Base-by-base conservation (phyloP, 2,888 invertebrate species). In the Prosopocoilus inquinatus region DNA sequence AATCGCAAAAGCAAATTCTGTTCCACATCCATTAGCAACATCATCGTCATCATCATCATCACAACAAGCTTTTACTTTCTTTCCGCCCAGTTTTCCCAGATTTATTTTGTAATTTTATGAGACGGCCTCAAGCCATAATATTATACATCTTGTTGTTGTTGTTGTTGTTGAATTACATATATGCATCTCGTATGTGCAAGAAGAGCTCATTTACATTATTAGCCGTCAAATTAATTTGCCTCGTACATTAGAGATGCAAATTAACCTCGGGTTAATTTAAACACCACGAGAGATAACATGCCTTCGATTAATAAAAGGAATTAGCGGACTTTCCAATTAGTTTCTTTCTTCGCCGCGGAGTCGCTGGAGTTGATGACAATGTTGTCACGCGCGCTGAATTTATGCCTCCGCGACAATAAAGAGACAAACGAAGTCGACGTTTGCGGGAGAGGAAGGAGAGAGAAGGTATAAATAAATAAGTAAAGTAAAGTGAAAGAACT, bases 151-250 rank as follows among this genome's bases (percentile, higher is more conserved):
- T 28, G 20, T 28, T 20, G 20, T 16, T 9, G 43, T 43, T 9
- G 16, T 20, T 43, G 20, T 15, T 41, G 41, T 41, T n/a, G 41
- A 9, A 41, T 41, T 41, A 16, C 41, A n/a, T n/a, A n/a, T n/a
- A n/a, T n/a, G 41, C 13, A 41, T n/a, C 41, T 41, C 41, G 7
- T 15, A 41, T n/a, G 9, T n/a, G n/a, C n/a, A n/a, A n/a, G n/a
- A n/a, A 41, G 41, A 41, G 41, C 55, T 63, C 63, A 61, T 63
- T 63, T 63, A 58, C 63, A 63, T 63, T 61, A 63, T 55, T 57
- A 47, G 58, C 58, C 60, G 62, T 63, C 63, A 63, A 63, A 63
- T 63, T 62, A 63, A 63, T 63, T 63, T 63, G 57, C 62, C 47
- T 57, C 53, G 51, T 50, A 55, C 57, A 63, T 63, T 63, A 61